Evolutionary conservation across 2,797 vertebrate species (phyloP), one percentile per base, ranked within the genome.

Genomic region (Clamator glandarius): DNA sequence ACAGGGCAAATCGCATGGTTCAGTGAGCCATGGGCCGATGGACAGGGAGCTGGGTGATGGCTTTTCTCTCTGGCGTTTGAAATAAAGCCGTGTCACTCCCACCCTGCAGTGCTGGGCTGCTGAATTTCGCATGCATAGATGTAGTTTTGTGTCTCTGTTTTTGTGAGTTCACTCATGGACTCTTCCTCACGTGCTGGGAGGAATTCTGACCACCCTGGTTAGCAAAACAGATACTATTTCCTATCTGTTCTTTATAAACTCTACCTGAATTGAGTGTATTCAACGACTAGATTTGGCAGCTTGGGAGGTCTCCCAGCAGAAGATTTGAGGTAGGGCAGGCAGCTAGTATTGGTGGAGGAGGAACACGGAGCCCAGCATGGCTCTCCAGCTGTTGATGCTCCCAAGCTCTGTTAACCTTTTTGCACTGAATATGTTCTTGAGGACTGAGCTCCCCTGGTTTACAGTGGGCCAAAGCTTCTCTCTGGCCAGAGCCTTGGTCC

Each of bases 361-460:
- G 66, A 67, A 19, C 0, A 0, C 3, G 15, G 31, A 29, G 61
- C 66, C 44, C 48, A 51, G 26, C 33, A 1, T 24, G 9, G 72
- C 41, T 73, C 61, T 75, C 28, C 35, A 87, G 39, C 36, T 70
- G 26, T 74, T 90, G 44, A 46, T 46, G 50, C 50, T 84, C 23
- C 82, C 84, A 62, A 75, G 31, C 55, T 72, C 28, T 51, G 0
- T 26, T 55, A 52, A 55, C 15, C 13, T 6, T 75, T 54, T 42
- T 18, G 3, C 28, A 6, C 14, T 55, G 21, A 48, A 24, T 82
- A 21, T 75, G 88, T 77, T 51, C 66, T 28, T 18, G 51, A 66
- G 69, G 23, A 31, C 36, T 3, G 35, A 64, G 31, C 42, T 73
- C 15, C 63, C 46, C 31, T 61, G 70, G 24, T 66, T 68, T 85